Conservation (phyloP, 2,113 vertebrate genomes). For the Lagenorhynchus albirostris region DNA sequence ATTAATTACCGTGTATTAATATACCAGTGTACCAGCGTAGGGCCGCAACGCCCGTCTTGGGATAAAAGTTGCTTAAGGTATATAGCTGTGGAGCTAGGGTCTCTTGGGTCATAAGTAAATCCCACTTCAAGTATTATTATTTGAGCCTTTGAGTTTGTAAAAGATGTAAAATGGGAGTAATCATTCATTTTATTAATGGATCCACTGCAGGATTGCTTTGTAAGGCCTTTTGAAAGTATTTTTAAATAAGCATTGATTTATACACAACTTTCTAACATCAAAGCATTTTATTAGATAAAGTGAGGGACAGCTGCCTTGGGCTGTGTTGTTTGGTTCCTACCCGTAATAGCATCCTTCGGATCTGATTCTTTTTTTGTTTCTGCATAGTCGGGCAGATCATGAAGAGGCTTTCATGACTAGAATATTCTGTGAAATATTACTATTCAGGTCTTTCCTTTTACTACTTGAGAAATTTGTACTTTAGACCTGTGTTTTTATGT, state of each 20-base stretch:
- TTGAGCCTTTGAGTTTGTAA: slow-evolving; percentile 39
- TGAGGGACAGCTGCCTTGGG: not conserved
- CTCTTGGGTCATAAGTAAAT: slow-evolving; percentile 30
- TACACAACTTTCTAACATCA: slow-evolving; percentile 32
- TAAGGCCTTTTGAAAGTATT: not conserved
- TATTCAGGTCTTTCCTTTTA: not conserved
- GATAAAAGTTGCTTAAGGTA: not conserved
- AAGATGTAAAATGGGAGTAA: not conserved
- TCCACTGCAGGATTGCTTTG: slow-evolving; percentile 15
- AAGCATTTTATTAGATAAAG: slow-evolving; percentile 51
- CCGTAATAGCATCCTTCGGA: not conserved
- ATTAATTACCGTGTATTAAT: too few species aligned
- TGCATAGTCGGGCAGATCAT: not conserved
- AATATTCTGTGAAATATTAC: slow-evolving; percentile 37
- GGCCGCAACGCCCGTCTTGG: not conserved
- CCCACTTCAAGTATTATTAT: not conserved
- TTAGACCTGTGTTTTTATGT: not conserved
- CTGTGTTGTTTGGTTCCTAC: slow-evolving; percentile 33
- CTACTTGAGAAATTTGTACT: not conserved
- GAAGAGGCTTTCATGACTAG: not conserved
- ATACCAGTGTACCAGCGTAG: not conserved
- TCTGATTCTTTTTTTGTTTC: slow-evolving; percentile 20
- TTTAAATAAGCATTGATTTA: slow-evolving; percentile 52
- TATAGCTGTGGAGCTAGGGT: not conserved
- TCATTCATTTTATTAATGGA: slow-evolving; percentile 48